phyloP scores from a whole-genome alignment of 2,888 invertebrate genomes.

The Nemotelus nigrinus region DNA sequence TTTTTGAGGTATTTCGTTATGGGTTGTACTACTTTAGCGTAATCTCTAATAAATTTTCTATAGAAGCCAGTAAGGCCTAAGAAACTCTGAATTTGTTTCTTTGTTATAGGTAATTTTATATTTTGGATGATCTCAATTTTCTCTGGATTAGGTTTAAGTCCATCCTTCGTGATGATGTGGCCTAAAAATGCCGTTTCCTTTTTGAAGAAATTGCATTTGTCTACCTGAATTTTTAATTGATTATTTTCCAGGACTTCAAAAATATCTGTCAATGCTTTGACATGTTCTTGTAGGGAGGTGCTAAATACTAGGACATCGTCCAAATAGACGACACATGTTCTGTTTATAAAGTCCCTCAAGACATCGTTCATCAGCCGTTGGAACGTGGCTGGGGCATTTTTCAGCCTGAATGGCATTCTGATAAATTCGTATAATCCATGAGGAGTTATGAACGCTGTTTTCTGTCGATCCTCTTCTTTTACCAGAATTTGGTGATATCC shows the following conservation, averaged over 20 bases:
- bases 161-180: background rate
- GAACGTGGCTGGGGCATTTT: background rate
- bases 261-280: background rate
- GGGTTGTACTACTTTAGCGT: background rate
- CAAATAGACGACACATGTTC: background rate
- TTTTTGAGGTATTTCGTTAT: background rate
- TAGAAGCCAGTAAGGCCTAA: slow-evolving; percentile 2
- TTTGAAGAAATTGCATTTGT: background rate
- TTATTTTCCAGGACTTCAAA: too few species aligned
- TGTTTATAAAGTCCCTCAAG: background rate
- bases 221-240: too few species aligned
- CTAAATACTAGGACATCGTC: background rate
- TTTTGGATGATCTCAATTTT: background rate
- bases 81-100: slow-evolving; percentile 7
- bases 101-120: background rate
- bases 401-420: background rate
- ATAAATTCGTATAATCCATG: background rate
- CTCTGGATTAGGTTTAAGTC: slow-evolving; percentile 7
- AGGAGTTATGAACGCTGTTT: background rate
- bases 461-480: too few species aligned
- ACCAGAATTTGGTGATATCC: too few species aligned
- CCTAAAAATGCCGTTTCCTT: background rate
- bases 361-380: background rate
- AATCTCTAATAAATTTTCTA: slow-evolving; percentile 12
- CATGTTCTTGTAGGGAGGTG: background rate